Conservation (phyloP, 1,140 invertebrate genomes). For the Hestina assimilis region DNA sequence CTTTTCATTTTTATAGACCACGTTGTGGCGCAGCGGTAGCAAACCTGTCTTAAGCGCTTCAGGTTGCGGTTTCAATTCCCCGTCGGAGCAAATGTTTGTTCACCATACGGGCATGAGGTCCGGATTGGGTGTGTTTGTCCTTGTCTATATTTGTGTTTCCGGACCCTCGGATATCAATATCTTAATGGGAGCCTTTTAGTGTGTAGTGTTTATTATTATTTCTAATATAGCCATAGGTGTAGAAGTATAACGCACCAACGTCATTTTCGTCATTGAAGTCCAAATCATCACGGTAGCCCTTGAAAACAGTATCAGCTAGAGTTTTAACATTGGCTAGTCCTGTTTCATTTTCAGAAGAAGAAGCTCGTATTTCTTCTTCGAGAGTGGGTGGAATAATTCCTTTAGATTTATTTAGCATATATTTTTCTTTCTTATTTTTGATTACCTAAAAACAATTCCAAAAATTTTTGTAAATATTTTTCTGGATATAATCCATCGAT, state of each 20-base stretch:
- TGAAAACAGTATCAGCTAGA: constrained; percentile 63
- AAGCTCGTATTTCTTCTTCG: constrained; percentile 36
- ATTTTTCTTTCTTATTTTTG: constrained; percentile 78
- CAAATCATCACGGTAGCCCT: constrained; percentile 83
- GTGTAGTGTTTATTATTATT: too few relatives aligned
- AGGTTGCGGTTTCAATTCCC: too few relatives aligned
- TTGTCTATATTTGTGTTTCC: too few relatives aligned
- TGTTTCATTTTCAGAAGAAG: constrained; percentile 33
- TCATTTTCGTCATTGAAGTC: constrained; percentile 87
- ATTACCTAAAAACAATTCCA: constrained; percentile 72
- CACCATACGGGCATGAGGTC: too few relatives aligned
- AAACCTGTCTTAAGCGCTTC: too few relatives aligned
- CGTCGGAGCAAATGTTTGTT: too few relatives aligned
- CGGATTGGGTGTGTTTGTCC: too few relatives aligned
- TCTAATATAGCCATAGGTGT: too few relatives aligned
- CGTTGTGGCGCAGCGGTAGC: too few relatives aligned
- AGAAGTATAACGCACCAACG: constrained; percentile 81
- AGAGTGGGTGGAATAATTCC: constrained; percentile 64
- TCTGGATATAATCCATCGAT: background rate
- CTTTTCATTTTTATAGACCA: too few relatives aligned
- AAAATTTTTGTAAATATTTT: background rate
- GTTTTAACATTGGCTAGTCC: constrained; percentile 52
- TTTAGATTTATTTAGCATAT: constrained; percentile 71
- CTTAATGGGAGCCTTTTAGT: too few relatives aligned
- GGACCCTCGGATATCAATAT: too few relatives aligned